A percentile compares a stretch with the other conserved stretches of the same genome.
Evolutionary conservation across 1,140 invertebrate genomes (phyloP).

Genomic region (Drosophila neocordata): DNA sequence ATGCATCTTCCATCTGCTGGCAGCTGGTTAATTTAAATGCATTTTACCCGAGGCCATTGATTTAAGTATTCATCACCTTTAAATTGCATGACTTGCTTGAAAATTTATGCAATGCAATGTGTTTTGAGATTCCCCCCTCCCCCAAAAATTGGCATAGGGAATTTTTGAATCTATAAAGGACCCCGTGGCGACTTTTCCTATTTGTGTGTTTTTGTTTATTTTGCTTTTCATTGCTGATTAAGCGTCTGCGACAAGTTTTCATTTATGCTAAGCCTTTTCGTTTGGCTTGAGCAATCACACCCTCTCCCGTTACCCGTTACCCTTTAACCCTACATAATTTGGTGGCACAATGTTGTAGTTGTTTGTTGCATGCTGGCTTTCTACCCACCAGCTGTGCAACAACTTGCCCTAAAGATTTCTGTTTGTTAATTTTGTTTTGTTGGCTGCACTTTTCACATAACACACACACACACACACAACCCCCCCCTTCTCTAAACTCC

Average conservation of each 20-base stretch:
- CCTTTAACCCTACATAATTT: too few species aligned
- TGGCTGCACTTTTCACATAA: conserved; percentile 60
- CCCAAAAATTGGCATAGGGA: conserved; percentile 11
- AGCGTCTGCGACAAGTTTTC: conserved; percentile 53
- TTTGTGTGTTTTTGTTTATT: background rate
- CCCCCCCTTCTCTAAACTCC: background rate
- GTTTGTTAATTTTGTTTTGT: conserved; percentile 77
- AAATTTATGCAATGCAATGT: conserved; percentile 35
- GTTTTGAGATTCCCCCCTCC: conserved; percentile 13
- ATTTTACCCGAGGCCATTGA: conserved; percentile 24
- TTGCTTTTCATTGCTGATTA: conserved; percentile 11
- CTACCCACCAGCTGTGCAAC: conserved; percentile 3
- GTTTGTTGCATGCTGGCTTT: background rate
- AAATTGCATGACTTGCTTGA: conserved; percentile 51
- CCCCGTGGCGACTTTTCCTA: conserved; percentile 5
- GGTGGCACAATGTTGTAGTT: conserved; percentile 26
- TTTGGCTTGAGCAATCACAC: conserved; percentile 45
- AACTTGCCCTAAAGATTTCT: conserved; percentile 7
- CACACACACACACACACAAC: background rate
- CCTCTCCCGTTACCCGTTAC: too few species aligned
- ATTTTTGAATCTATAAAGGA: background rate
- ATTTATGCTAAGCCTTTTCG: conserved; percentile 44
- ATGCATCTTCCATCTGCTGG: conserved; percentile 30
- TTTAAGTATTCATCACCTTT: conserved; percentile 21
- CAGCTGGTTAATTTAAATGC: conserved; percentile 56